phyloP scores from a whole-genome alignment of 2,797 vertebrate genomes.

The Gambelia wislizenii region DNA sequence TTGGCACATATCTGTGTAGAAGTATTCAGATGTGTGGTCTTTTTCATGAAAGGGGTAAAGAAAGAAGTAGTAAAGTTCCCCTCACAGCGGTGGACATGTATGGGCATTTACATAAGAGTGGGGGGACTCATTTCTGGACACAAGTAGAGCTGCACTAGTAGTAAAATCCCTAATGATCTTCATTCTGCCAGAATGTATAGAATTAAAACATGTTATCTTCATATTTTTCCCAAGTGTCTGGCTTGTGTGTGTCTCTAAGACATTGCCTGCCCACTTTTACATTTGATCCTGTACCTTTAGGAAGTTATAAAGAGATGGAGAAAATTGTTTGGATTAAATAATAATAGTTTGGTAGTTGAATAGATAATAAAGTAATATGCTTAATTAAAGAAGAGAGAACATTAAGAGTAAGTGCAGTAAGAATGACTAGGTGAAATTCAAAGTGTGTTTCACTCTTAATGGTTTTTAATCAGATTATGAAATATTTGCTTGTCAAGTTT shows the following conservation, averaged over 20 bases:
- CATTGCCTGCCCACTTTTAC: not conserved
- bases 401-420: conserved; percentile 13
- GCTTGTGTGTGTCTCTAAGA: not conserved
- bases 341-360: not conserved
- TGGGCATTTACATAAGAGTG: not conserved
- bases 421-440: not conserved
- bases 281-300: not conserved
- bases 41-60: not conserved
- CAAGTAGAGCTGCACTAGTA: not conserved
- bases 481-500: conserved; percentile 23
- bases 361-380: not conserved
- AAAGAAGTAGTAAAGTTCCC: not conserved
- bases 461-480: conserved; percentile 30
- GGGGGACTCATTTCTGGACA: not conserved
- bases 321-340: not conserved
- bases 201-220: not conserved
- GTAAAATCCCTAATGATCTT: not conserved
- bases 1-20: not conserved
- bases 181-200: not conserved
- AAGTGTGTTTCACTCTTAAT: not conserved
- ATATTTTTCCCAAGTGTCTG: not conserved
- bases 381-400: not conserved
- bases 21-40: not conserved
- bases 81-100: not conserved
- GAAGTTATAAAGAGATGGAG: not conserved